Evolutionary conservation across 2,797 vertebrate genomes (phyloP).

Genomic region (Alosa sapidissima): DNA sequence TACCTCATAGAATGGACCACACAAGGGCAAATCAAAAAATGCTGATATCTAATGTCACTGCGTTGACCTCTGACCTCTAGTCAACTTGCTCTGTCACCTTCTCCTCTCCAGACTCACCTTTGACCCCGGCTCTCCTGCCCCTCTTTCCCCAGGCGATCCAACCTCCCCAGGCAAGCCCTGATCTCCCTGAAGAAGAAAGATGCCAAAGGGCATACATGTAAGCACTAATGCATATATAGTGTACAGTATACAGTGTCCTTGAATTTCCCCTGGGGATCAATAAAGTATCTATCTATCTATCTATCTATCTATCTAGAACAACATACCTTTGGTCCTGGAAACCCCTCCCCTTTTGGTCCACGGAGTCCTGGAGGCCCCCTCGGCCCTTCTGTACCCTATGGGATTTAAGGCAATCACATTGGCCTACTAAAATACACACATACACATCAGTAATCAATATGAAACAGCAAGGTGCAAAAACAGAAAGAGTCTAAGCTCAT

Average conservation of each 20-base stretch:
- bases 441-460: background rate
- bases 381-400: slow-evolving; percentile 82
- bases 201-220: background rate
- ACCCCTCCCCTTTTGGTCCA: slow-evolving; percentile 79
- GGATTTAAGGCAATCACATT: background rate
- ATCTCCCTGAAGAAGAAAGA: slow-evolving; percentile 72
- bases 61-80: no score
- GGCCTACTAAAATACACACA: background rate
- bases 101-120: slow-evolving; percentile 71
- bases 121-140: slow-evolving; percentile 76
- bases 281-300: background rate
- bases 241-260: background rate
- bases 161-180: slow-evolving; percentile 81
- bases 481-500: background rate
- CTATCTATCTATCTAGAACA: background rate
- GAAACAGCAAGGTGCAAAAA: background rate
- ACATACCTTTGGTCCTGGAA: slow-evolving; percentile 81
- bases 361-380: slow-evolving; percentile 78
- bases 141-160: slow-evolving; percentile 80
- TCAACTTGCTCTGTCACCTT: background rate
- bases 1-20: background rate
- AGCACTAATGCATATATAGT: background rate
- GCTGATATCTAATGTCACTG: no score
- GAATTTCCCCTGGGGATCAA: no score
- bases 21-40: background rate